Evolutionary conservation across 2,888 invertebrate species (phyloP).

Genomic region (Leptopilina myrica): DNA sequence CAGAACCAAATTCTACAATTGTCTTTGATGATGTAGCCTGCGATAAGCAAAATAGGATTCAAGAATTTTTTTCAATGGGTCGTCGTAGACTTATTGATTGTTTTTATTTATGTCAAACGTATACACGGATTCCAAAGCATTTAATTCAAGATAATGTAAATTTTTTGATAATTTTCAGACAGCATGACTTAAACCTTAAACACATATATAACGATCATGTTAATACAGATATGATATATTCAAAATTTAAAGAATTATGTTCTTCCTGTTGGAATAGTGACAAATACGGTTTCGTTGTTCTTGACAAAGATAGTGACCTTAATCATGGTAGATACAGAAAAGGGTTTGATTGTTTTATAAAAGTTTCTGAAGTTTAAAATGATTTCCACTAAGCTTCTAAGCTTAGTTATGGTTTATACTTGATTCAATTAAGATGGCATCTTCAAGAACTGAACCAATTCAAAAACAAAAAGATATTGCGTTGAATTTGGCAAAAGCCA

Average conservation of each 20-base stretch:
- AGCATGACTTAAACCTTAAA: no score
- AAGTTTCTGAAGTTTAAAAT: not conserved
- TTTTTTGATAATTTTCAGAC: not conserved
- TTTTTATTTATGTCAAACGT: not conserved
- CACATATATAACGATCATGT: no score
- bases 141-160: slow-evolving; percentile 11
- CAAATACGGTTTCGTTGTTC: slow-evolving; percentile 57
- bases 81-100: not conserved
- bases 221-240: no score
- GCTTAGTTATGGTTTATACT: slow-evolving; percentile 42
- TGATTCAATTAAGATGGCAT: not conserved
- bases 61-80: slow-evolving; percentile 1
- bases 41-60: slow-evolving; percentile 5
- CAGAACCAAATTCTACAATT: slow-evolving; percentile 1
- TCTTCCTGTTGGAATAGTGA: no score
- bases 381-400: not conserved
- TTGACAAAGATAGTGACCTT: slow-evolving; percentile 63
- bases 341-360: slow-evolving; percentile 60
- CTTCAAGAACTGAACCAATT: slow-evolving; percentile 10
- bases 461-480: slow-evolving; percentile 8
- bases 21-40: not conserved
- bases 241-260: no score
- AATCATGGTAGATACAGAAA: slow-evolving; percentile 65
- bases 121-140: slow-evolving; percentile 25
- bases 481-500: slow-evolving; percentile 22